Evolutionary conservation across 2,797 vertebrate genomes (phyloP), one percentile per base, ranked within the genome.

Genomic region (Anguilla megastoma): DNA sequence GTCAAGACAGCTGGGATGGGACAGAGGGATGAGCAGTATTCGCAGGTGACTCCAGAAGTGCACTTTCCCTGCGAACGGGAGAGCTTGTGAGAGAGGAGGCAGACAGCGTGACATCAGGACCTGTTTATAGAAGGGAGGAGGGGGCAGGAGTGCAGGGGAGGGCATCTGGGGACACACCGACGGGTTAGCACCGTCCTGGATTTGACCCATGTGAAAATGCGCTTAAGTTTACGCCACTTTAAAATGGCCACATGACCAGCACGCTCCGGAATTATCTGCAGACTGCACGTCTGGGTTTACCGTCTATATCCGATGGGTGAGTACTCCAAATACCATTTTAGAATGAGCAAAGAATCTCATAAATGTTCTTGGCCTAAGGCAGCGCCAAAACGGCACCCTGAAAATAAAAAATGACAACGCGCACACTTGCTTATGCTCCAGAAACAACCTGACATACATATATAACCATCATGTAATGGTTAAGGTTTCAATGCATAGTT

Each of bases 241-340:
- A 83, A 45, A 88, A 86, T 50, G 82, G 41, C 54, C 45, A 41
- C 48, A 30, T 36, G 45, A 87, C 87, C n/a, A 66, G 56, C 36
- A 56, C 54, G 54, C 74, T 33, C 87, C 52, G 45, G 79, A 89
- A 45, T 85, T 79, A 82, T 83, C 86, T 10, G 21, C 24, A 27
- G 74, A 86, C 79, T 10, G 48, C 14, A 24, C 27, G 41, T 63
- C 82, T 63, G 71, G 27, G 80, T 41, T 50, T 56, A 52, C 71
- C 36, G 86, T 74, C 90, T 86, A 84, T 66, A 27, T 63, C 33
- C 69, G 27, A 41, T 84, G 12, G 84, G 85, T 52, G 30, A 85
- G 16, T 27, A 89, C 41, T 85, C 30, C 79, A 88, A 88, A 89
- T 80, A 88, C 14, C 14, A 2, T 58, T 58, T 58, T 58, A 58